Evolutionary conservation across 2,113 vertebrate species (phyloP).

Genomic region (Grammomys surdaster): DNA sequence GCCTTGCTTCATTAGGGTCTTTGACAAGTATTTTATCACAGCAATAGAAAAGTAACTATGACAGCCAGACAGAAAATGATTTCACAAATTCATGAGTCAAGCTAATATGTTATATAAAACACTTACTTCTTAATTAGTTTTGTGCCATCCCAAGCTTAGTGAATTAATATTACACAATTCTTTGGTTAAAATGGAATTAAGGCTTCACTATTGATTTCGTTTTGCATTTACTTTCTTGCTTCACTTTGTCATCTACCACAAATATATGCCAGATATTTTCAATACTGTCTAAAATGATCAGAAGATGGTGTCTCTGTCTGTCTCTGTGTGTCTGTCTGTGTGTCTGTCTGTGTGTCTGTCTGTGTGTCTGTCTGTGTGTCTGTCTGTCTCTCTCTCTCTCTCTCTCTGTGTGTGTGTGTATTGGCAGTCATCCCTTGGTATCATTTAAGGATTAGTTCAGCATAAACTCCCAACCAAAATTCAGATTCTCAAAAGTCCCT

Average conservation of each 20-base stretch:
- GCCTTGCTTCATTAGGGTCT: neutral
- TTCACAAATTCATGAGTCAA: neutral
- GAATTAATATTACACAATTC: slow-evolving; percentile 40
- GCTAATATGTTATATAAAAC: neutral
- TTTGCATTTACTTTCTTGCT: slow-evolving; percentile 69
- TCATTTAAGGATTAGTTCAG: neutral
- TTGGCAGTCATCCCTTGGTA: neutral
- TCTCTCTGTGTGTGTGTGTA: neutral
- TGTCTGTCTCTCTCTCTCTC: too few relatives aligned
- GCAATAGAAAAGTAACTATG: neutral
- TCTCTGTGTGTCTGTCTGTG: too few relatives aligned
- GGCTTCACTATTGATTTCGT: slow-evolving; percentile 63
- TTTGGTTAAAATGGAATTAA: slow-evolving; percentile 47
- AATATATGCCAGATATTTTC: neutral
- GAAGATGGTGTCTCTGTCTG: neutral
- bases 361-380: too few relatives aligned
- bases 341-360: too few relatives aligned
- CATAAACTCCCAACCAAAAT: neutral
- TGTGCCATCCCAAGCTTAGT: slow-evolving; percentile 26
- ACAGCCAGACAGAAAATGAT: neutral
- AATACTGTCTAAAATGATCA: slow-evolving; percentile 31
- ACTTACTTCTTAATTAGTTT: slow-evolving; percentile 31
- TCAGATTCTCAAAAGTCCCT: neutral
- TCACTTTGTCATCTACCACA: neutral
- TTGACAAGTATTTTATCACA: neutral